Evolutionary conservation across 2,113 vertebrate species (phyloP).

Genomic region (Clarias gariepinus): DNA sequence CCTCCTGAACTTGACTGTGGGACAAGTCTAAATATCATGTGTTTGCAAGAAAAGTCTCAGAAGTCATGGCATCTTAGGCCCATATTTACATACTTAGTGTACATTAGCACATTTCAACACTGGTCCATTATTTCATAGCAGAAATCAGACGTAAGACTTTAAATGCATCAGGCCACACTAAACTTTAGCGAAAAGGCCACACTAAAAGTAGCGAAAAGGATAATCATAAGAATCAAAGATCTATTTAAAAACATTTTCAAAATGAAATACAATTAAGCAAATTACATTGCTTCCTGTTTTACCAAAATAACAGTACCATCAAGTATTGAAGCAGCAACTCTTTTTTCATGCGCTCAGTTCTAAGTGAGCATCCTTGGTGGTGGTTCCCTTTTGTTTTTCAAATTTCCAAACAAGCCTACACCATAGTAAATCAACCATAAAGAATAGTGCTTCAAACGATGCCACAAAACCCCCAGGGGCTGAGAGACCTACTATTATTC

Average conservation of each 20-base stretch:
- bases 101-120: not conserved
- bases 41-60: not conserved
- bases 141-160: conserved; percentile 7
- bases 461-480: conserved; percentile 34
- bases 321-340: conserved; percentile 12
- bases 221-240: not conserved
- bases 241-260: conserved; percentile 10
- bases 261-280: conserved; percentile 19
- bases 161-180: conserved; percentile 18
- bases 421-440: conserved; percentile 39
- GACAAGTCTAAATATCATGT: conserved; percentile 11
- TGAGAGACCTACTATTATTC: conserved; percentile 49
- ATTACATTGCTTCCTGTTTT: not conserved
- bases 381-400: conserved; percentile 39
- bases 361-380: conserved; percentile 35
- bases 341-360: not conserved
- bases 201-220: not conserved
- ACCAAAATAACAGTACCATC: conserved; percentile 19
- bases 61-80: not conserved
- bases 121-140: conserved; percentile 1
- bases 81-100: conserved; percentile 3
- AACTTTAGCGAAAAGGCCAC: not conserved
- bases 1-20: not conserved
- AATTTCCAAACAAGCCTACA: conserved; percentile 47
- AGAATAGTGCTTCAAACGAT: conserved; percentile 50